Conservation (phyloP, 37 sponge, comb jelly and placozoan genomes). For the Eunapius fragilis region DNA sequence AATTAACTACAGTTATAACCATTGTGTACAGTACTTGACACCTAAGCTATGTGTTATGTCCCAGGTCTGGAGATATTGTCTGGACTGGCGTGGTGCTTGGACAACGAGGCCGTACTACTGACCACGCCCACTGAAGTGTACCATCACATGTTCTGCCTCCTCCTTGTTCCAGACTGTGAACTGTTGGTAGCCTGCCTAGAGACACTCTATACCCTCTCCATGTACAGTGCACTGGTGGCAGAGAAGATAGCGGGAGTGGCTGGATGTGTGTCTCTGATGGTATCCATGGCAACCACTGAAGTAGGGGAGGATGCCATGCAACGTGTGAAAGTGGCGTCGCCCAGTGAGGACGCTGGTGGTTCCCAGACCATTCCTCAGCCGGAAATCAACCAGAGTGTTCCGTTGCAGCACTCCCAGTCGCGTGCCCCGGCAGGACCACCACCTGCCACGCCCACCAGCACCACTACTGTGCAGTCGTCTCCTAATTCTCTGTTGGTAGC, state of each 20-base stretch:
- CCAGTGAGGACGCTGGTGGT: constrained; percentile 1
- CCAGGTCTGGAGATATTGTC: constrained; percentile 50
- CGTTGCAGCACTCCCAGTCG: not conserved
- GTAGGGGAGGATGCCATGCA: constrained; percentile 3
- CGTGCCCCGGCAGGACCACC: not conserved
- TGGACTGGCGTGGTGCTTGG: constrained; percentile 29
- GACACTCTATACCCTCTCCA: constrained; percentile 51
- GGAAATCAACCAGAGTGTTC: not conserved
- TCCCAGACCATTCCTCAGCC: not conserved
- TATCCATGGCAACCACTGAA: not conserved
- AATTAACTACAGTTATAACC: too few relatives aligned
- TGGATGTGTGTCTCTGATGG: constrained; percentile 2
- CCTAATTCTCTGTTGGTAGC: not conserved
- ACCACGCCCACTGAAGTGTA: constrained; percentile 24
- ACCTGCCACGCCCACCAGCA: not conserved
- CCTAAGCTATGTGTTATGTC: not conserved
- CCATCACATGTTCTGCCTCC: constrained; percentile 23
- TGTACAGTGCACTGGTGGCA: constrained; percentile 15
- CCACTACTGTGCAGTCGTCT: not conserved
- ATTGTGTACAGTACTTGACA: not conserved
- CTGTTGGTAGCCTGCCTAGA: constrained; percentile 35
- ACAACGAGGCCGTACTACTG: constrained; percentile 19
- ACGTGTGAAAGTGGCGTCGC: not conserved
- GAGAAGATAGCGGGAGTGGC: not conserved
- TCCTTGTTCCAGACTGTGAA: constrained; percentile 46